Evolutionary conservation across 2,888 invertebrate species (phyloP), one percentile per base, ranked within the genome.

Genomic region (Pterostichus niger): DNA sequence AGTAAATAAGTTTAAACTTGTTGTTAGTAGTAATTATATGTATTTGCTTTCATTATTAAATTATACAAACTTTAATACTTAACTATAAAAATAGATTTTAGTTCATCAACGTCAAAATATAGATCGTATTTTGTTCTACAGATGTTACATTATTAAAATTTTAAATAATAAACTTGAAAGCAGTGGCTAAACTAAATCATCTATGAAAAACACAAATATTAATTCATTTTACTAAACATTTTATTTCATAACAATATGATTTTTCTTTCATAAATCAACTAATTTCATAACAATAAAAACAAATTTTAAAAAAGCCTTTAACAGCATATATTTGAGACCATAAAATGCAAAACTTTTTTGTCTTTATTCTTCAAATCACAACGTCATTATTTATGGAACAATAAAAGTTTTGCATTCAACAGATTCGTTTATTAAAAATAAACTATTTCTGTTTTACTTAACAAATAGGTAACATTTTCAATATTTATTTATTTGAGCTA

Each of bases 41-140:
- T 75, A 75, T 75, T 75, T 71, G 71, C 13, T 75, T 75, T 75
- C 44, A 44, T 71, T 75, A 49, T 75, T 75, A 75, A 75, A 75
- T 24, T 75, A 33, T 75, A 75, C 75, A 75, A 75, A 75, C 75
- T 33, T 75, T 75, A 71, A 71, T 71, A 71, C 46, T 75, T 75
- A 75, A 75, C 75, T 75, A 52, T 75, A 75, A 75, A 73, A 75
- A 75, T 75, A 75, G 49, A 75, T 24, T 52, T 75, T 52, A 52
- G 49, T 75, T 75, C 52, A 75, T 75, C 68, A 71, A 71, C 44
- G 24, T 71, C 68, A 71, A 75, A 24, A 52, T 75, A 75, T 52
- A 75, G 75, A 75, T 52, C 52, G 13, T 75, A 44, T 75, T 40
- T 75, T 75, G 75, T 75, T 75, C 75, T 75, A 75, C 24, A 40